phyloP scores from a whole-genome alignment of 2,888 invertebrate species.

The Diaprepes abbreviatus region DNA sequence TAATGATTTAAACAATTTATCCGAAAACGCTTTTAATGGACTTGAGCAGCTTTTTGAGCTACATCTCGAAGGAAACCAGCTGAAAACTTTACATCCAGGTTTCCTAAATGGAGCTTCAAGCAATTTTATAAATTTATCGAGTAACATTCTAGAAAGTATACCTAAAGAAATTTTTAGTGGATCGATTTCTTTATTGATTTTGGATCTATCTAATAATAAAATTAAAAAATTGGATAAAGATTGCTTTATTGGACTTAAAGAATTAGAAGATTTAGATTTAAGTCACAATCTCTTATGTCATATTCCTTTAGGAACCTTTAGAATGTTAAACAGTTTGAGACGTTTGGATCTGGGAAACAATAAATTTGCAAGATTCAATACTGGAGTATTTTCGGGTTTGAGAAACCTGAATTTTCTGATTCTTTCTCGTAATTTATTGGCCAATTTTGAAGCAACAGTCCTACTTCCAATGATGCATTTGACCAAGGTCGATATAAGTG shows the following conservation, averaged over 20 bases:
- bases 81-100: slow-evolving; percentile 56
- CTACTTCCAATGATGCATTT: slow-evolving; percentile 58
- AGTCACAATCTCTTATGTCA: slow-evolving; percentile 60
- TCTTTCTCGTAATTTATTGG: slow-evolving; percentile 60
- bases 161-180: slow-evolving; percentile 59
- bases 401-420: slow-evolving; percentile 56
- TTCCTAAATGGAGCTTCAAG: slow-evolving; percentile 59
- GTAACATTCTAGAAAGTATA: slow-evolving; percentile 58
- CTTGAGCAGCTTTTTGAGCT: slow-evolving; percentile 61
- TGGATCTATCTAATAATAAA: slow-evolving; percentile 61
- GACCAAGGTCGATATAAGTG: slow-evolving; percentile 60
- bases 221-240: slow-evolving; percentile 57
- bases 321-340: slow-evolving; percentile 54
- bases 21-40: slow-evolving; percentile 60
- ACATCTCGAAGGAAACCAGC: slow-evolving; percentile 59
- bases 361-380: slow-evolving; percentile 57
- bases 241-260: slow-evolving; percentile 58
- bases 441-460: slow-evolving; percentile 57
- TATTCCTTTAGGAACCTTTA: slow-evolving; percentile 62
- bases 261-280: slow-evolving; percentile 60
- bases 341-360: slow-evolving; percentile 61
- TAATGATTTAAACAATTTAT: slow-evolving; percentile 58
- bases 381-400: slow-evolving; percentile 62
- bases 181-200: slow-evolving; percentile 55
- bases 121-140: slow-evolving; percentile 56